Evolutionary conservation across 1,140 invertebrate genomes (phyloP).

Genomic region (Ericerus pela): DNA sequence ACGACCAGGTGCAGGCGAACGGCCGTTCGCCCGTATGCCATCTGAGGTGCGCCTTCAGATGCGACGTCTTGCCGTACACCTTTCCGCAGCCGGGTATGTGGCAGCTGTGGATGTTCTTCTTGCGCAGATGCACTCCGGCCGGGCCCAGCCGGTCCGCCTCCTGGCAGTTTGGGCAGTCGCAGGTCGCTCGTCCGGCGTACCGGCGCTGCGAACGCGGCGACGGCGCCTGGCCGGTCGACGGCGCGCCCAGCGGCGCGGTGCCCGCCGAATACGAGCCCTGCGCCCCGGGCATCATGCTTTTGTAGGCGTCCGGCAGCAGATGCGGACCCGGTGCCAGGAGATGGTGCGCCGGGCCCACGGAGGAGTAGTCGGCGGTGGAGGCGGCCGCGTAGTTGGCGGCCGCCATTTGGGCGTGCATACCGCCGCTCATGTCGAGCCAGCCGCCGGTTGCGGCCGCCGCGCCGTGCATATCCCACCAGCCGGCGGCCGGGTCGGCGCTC

Average conservation of each 20-base stretch:
- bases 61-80: slow-evolving; percentile 95
- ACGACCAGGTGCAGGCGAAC: slow-evolving; percentile 88
- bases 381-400: slow-evolving; percentile 60
- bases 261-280: slow-evolving; percentile 44
- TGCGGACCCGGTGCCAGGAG: slow-evolving; percentile 69
- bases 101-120: slow-evolving; percentile 97
- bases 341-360: slow-evolving; percentile 46
- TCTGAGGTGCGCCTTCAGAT: slow-evolving; percentile 83
- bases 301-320: slow-evolving; percentile 87
- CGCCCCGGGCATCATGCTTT: slow-evolving; percentile 73
- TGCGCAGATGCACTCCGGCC: slow-evolving; percentile 80
- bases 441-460: slow-evolving; percentile 47
- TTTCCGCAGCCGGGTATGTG: slow-evolving; percentile 98
- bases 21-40: slow-evolving; percentile 89
- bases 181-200: slow-evolving; percentile 91
- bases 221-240: slow-evolving; percentile 44
- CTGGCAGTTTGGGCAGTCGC: slow-evolving; percentile 96
- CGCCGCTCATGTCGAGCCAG: slow-evolving; percentile 62
- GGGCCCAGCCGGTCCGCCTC: slow-evolving; percentile 88
- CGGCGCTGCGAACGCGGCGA: slow-evolving; percentile 78
- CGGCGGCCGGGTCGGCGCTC: slow-evolving; percentile 44
- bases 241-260: slow-evolving; percentile 30
- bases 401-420: slow-evolving; percentile 56
- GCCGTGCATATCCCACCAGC: slow-evolving; percentile 85
- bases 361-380: slow-evolving; percentile 74